These are phyloP conservation scores for Epizoanthus stellaris DNA, from an alignment of 92 coral and sea anemone species.

Conservation along the genomic window DNA sequence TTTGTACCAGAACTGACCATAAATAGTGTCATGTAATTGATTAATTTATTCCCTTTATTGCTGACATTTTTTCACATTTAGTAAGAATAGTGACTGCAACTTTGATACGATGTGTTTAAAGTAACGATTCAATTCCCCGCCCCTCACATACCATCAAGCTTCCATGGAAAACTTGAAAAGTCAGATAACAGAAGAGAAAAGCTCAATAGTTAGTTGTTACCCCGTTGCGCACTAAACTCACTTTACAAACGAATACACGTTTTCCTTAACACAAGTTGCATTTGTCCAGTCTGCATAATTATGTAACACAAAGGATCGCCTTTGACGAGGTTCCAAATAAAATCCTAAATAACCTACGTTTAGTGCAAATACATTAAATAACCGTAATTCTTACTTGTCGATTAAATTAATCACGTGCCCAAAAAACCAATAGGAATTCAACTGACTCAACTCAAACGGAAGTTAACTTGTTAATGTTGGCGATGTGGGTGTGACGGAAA, in stretches of 20 bases:
- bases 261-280: neutral
- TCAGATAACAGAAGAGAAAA: neutral
- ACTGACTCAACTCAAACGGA: too few relatives aligned
- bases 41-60: neutral
- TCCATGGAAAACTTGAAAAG: neutral
- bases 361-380: conserved; percentile 18
- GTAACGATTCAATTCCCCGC: too few relatives aligned
- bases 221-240: neutral
- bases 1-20: neutral
- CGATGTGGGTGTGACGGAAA: neutral
- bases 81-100: neutral
- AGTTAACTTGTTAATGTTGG: neutral
- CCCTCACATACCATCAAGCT: too few relatives aligned
- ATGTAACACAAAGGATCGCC: neutral
- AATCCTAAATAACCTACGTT: conserved; percentile 2
- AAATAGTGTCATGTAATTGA: neutral
- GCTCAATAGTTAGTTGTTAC: neutral
- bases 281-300: neutral
- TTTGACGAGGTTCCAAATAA: conserved; percentile 2
- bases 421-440: neutral
- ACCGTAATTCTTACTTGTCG: neutral
- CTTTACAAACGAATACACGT: neutral
- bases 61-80: neutral
- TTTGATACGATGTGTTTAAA: neutral
- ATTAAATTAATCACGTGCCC: neutral